Evolutionary conservation across 2,888 invertebrate species (phyloP), one percentile per base, ranked within the genome.

Genomic region (Hydraecia micacea): DNA sequence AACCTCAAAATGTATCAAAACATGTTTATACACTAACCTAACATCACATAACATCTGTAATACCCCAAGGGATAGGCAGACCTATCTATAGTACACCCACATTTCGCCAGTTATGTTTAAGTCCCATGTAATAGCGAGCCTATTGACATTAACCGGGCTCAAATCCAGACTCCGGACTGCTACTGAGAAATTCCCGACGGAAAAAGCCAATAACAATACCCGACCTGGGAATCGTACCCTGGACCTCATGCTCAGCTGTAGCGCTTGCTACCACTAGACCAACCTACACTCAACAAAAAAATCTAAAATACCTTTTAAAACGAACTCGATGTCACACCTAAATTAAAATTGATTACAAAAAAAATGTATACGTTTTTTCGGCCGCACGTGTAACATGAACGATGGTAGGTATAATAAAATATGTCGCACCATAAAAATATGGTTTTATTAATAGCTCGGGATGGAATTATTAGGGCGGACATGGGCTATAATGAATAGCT

Each of bases 401-500:
- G 88, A 94, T 92, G 88, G 86, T 73, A 87, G 88, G 86, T 73
- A 87, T 86, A 91, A 92, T 94, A 93, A 94, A 94, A 92, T 90
- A 87, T 92, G 91, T 92, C 91, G 78, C 89, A 83, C 87, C 89
- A 91, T 91, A 92, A 93, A 94, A 92, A 93, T 91, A 91, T 89
- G 86, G 84, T 87, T 89, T 89, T 94, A 94, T 93, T 93, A 92
- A 93, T 94, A 93, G 87, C 87, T 76, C 58, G 68, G 88, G 88
- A 89, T 88, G 81, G 88, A 92, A 91, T 90, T 93, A 93, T 92
- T 91, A 89, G 89, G 89, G 87, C 89, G 91, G 91, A 86, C 81
- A 80, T 75, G 73, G 79, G 77, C 81, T 83, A 85, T 87, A 85
- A 90, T 87, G 81, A 86, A 88, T 86, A 88, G 83, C 85, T 81